Evolutionary conservation across 1,140 invertebrate genomes (phyloP), one percentile per base, ranked within the genome.

Genomic region (Venustaconcha ellipsiformis): DNA sequence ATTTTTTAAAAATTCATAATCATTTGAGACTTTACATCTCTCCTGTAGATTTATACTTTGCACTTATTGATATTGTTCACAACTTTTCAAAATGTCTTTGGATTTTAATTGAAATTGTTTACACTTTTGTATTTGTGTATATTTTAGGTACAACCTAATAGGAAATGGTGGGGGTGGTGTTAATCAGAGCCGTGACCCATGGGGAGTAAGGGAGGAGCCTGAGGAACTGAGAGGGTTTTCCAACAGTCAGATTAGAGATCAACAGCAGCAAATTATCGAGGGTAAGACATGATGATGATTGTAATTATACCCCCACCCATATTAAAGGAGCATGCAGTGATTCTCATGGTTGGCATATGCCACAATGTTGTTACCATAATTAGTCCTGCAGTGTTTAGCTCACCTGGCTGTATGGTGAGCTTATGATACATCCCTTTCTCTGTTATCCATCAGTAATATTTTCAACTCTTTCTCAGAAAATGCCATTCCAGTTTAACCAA

Each of bases 231-330:
- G 74, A 55, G 84, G 82, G 64, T 66, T 88, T 56, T 78, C 79
- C n/a, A 82, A 86, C 62, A 73, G 77, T 56, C 86, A 87, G 15
- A 82, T 90, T n/a, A 76, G 84, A 60, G 71, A 83, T 15, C 86
- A 89, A 60, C 89, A 90, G 68, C 83, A 89, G 75, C 60, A 73
- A 8, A 78, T 86, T 59, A 85, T 87, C n/a, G 66, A 74, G 72
- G 83, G 86, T 87, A 74, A 15, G 63, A 56, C 18, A 60, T 56
- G 18, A 57, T n/a, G 17, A 17, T 26, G 15, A 3, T 15, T 23
- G 15, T 23, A n/a, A 15, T 65, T 20, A 30, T 23, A 20, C 4
- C 14, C 30, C n/a, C n/a, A 14, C n/a, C 20, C 26, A 2, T 62
- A 14, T 23, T 13, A 0, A 23, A 62, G 59, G 59, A 11, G 18